Evolutionary conservation across 2,797 vertebrate genomes (phyloP).

Genomic region (Numenius phaeopus): DNA sequence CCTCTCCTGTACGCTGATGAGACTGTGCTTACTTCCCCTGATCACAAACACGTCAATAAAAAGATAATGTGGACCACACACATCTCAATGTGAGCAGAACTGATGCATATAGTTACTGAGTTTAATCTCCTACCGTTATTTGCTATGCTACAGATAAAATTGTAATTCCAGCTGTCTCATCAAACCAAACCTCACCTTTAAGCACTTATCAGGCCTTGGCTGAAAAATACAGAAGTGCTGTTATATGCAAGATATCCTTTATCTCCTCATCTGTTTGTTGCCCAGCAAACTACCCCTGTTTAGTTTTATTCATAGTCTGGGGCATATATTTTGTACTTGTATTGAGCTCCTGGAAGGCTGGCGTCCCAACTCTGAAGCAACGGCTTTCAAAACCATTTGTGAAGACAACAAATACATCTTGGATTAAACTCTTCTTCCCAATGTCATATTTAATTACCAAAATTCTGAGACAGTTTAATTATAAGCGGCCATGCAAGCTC

Average conservation of each 20-base stretch:
- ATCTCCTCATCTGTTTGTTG: not conserved
- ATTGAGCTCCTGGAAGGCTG: not conserved
- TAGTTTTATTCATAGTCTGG: not conserved
- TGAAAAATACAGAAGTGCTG: not conserved
- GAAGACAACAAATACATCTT: not conserved
- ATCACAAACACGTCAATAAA: not conserved
- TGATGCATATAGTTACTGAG: not conserved
- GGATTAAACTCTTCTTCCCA: conserved; percentile 13
- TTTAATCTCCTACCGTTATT: conserved; percentile 9
- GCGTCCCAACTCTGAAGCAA: not conserved
- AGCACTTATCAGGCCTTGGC: not conserved
- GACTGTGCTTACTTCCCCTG: not conserved
- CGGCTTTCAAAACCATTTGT: conserved; percentile 14
- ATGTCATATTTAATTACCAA: conserved; percentile 15
- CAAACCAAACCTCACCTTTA: conserved; percentile 3
- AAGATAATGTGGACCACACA: not conserved
- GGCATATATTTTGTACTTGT: not conserved
- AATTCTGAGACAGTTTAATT: conserved; percentile 9
- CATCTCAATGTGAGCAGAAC: not conserved
- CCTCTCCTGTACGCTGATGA: not conserved
- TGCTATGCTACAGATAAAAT: not conserved
- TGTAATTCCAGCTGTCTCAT: not conserved
- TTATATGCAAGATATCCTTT: not conserved
- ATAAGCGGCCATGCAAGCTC: not conserved
- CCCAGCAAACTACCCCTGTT: not conserved